Conservation (phyloP, 2,797 vertebrate species). For the Gadopsis marmoratus region DNA sequence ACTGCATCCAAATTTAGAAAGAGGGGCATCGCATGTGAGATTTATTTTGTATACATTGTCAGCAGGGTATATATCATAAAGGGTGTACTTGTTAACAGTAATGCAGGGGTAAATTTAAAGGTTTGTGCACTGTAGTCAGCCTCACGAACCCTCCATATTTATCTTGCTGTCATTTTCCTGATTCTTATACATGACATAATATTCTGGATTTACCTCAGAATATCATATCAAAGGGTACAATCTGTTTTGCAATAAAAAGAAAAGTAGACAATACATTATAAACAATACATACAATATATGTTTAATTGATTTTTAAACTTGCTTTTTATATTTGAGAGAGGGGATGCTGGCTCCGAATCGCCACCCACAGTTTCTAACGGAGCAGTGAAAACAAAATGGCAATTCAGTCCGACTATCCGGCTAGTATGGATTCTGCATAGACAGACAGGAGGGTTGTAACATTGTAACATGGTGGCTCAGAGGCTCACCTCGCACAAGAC, state of each 20-base stretch:
- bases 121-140: background rate
- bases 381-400: conserved; percentile 39
- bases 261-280: too few species aligned
- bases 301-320: background rate
- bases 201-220: background rate
- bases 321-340: background rate
- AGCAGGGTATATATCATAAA: background rate
- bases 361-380: conserved; percentile 12
- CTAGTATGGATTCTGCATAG: background rate
- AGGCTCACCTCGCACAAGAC: background rate
- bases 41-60: background rate
- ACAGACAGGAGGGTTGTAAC: background rate
- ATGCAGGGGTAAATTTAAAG: background rate
- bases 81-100: background rate
- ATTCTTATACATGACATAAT: background rate
- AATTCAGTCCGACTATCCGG: background rate
- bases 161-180: background rate
- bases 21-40: background rate
- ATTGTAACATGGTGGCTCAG: background rate
- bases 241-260: background rate
- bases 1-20: conserved; percentile 39
- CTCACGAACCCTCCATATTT: background rate
- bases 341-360: background rate
- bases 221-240: background rate
- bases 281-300: too few species aligned